Conservation (phyloP, 2,888 invertebrate genomes). For the Drosophila flavopinicola region DNA sequence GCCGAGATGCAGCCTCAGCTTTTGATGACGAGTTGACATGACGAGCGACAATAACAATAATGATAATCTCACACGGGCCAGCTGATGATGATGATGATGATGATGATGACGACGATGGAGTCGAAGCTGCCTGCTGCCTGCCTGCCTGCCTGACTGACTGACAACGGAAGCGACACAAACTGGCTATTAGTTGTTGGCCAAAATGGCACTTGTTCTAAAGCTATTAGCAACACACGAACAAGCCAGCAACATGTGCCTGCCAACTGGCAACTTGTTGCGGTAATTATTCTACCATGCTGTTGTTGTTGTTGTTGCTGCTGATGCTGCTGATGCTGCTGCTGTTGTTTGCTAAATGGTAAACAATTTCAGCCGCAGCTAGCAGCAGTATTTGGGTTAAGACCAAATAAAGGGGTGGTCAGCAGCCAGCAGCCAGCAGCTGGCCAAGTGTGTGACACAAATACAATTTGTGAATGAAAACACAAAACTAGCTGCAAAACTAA, state of each 20-base stretch:
- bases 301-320: slow-evolving; percentile 48
- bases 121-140: slow-evolving; percentile 17
- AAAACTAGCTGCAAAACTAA: slow-evolving; percentile 17
- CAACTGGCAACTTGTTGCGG: slow-evolving; percentile 61
- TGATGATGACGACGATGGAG: slow-evolving; percentile 21
- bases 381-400: slow-evolving; percentile 78
- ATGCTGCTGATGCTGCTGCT: slow-evolving; percentile 30
- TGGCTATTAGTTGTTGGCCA: slow-evolving; percentile 79
- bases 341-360: slow-evolving; percentile 69
- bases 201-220: slow-evolving; percentile 80
- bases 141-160: slow-evolving; percentile 30
- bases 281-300: slow-evolving; percentile 53
- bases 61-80: slow-evolving; percentile 64
- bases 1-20: slow-evolving; percentile 42
- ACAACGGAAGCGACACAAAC: slow-evolving; percentile 80
- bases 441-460: slow-evolving; percentile 68
- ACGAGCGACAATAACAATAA: slow-evolving; percentile 78
- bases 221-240: slow-evolving; percentile 73
- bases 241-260: slow-evolving; percentile 63
- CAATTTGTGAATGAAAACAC: slow-evolving; percentile 75
- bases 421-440: slow-evolving; percentile 44
- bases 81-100: slow-evolving; percentile 33
- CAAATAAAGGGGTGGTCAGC: slow-evolving; percentile 78
- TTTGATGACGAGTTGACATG: slow-evolving; percentile 79
- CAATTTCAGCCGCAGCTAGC: slow-evolving; percentile 62